Conservation (phyloP, 2,797 vertebrate species). For the Macropus fuliginosus region DNA sequence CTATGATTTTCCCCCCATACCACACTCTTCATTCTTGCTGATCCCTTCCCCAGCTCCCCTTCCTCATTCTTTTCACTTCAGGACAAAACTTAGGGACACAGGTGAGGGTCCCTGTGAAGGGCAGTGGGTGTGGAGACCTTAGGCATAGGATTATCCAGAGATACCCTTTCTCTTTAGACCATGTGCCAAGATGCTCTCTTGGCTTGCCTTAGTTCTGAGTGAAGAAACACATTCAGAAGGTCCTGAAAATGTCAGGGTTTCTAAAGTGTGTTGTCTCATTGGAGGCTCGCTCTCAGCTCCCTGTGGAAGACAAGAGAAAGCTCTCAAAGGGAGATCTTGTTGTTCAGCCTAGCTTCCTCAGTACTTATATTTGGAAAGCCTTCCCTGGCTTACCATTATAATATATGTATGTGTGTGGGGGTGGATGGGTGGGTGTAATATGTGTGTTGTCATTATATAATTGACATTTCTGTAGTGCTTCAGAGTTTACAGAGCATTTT, state of each 20-base stretch:
- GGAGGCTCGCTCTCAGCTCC: not conserved
- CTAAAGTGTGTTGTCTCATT: not conserved
- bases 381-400: not conserved
- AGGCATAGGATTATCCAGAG: not conserved
- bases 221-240: not conserved
- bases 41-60: conserved; percentile 5
- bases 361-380: not conserved
- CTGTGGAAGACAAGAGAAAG: not conserved
- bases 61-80: not conserved
- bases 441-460: not conserved
- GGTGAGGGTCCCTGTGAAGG: conserved; percentile 42
- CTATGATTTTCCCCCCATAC: not conserved
- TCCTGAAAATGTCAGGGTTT: not conserved
- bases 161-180: not conserved
- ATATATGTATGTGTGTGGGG: not conserved
- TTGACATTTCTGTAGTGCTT: not conserved
- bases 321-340: not conserved
- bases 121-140: not conserved
- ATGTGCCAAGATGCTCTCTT: not conserved
- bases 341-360: not conserved
- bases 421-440: not conserved
- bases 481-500: not conserved
- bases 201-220: conserved; percentile 17
- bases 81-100: not conserved
- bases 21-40: not conserved